phyloP scores from a whole-genome alignment of 2,888 invertebrate species.

The Poecilobothrus nobilitatus region DNA sequence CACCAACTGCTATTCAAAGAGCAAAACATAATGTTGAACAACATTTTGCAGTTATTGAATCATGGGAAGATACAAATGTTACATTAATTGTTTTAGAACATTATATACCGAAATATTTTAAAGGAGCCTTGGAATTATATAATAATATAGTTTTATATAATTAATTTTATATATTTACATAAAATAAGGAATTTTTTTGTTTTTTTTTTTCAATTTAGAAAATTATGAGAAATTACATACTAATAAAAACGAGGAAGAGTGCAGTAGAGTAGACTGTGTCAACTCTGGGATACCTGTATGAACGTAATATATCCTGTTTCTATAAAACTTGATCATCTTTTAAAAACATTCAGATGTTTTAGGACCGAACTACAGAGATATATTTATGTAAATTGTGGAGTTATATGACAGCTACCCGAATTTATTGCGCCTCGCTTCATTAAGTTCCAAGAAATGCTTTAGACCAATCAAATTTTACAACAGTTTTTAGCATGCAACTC shows the following conservation, averaged over 20 bases:
- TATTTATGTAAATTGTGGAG: no score
- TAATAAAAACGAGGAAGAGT: background rate
- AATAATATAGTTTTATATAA: constrained; percentile 40
- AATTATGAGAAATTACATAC: background rate
- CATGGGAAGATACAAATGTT: constrained; percentile 76
- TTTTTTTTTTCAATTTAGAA: background rate
- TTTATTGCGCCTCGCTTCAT: no score
- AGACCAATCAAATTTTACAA: no score
- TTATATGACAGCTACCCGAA: no score
- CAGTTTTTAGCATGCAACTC: no score
- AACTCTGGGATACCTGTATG: no score
- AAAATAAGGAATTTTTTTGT: background rate
- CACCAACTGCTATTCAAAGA: constrained; percentile 52
- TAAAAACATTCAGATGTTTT: no score
- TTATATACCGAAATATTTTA: constrained; percentile 74
- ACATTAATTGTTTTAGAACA: constrained; percentile 72
- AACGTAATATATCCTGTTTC: no score
- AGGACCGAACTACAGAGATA: no score
- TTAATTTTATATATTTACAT: constrained; percentile 12
- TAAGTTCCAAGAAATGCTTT: no score
- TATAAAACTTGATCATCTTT: no score
- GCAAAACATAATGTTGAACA: constrained; percentile 75
- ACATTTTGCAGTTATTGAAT: constrained; percentile 80
- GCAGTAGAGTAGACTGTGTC: no score
- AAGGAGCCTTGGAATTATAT: constrained; percentile 61